A percentile compares a stretch with the other conserved stretches of the same genome.
Conservation (phyloP, 2,888 invertebrate genomes). For the Coleophora flavipennella region DNA sequence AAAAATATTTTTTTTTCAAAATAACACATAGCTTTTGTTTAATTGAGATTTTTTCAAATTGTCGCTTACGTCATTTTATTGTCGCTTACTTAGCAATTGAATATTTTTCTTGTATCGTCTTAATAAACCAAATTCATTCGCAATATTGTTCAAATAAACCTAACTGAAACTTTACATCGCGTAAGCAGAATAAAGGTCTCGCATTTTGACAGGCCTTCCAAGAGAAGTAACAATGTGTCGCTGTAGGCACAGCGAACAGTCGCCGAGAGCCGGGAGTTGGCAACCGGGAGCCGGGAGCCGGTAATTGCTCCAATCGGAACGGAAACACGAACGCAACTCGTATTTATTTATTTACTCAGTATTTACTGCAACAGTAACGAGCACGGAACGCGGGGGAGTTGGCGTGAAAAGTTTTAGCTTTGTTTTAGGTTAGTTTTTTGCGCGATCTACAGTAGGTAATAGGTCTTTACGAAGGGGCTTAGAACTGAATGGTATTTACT, state of each 20-base stretch:
- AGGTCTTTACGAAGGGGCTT: too few species aligned
- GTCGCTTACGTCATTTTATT: too few species aligned
- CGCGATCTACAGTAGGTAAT: slow-evolving; percentile 14
- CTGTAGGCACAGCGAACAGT: neutral
- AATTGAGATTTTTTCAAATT: too few species aligned
- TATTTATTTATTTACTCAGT: slow-evolving; percentile 69
- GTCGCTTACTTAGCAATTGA: too few species aligned
- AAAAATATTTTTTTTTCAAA: too few species aligned
- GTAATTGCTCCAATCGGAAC: slow-evolving; percentile 62
- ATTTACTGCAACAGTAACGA: slow-evolving; percentile 61
- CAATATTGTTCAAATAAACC: too few species aligned
- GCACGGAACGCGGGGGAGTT: slow-evolving; percentile 8
- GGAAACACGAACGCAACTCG: slow-evolving; percentile 51
- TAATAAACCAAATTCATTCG: too few species aligned
- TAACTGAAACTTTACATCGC: too few species aligned
- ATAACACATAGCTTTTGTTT: too few species aligned
- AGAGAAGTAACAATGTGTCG: slow-evolving; percentile 25
- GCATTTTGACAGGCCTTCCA: slow-evolving; percentile 25
- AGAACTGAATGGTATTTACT: too few species aligned
- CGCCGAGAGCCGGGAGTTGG: slow-evolving; percentile 39
- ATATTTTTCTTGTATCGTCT: too few species aligned
- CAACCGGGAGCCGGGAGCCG: too few species aligned
- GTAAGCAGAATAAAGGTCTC: slow-evolving; percentile 6
- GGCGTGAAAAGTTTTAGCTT: slow-evolving; percentile 1
- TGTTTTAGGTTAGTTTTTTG: slow-evolving; percentile 12